Percentiles rank a stretch among this genome's conserved stretches.
phyloP scores from a whole-genome alignment of 2,888 invertebrate species.

The Drosophila macrospina region DNA sequence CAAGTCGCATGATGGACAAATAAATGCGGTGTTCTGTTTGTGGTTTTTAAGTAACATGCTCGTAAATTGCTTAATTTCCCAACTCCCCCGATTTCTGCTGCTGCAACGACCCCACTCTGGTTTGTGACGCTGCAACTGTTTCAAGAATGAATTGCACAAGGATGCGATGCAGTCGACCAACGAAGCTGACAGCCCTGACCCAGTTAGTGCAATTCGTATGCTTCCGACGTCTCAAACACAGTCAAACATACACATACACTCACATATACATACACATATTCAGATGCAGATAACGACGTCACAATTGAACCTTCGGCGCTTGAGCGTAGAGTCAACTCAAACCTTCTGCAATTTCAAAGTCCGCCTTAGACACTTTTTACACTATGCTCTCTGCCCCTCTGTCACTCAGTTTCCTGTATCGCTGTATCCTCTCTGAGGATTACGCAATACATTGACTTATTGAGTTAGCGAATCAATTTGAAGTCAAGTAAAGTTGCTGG shows the following conservation, averaged over 20 bases:
- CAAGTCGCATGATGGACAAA: not conserved
- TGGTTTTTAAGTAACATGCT: conserved; percentile 5
- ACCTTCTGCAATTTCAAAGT: not conserved
- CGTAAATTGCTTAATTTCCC: conserved; percentile 9
- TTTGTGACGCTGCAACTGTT: conserved; percentile 34
- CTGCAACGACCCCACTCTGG: no score
- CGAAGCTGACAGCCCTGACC: conserved; percentile 68
- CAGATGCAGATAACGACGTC: conserved; percentile 53
- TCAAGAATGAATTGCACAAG: conserved; percentile 26
- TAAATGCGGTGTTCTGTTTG: conserved; percentile 14
- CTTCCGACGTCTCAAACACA: conserved; percentile 28
- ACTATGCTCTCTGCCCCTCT: no score
- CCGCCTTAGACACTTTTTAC: conserved; percentile 11
- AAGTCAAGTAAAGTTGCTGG: conserved; percentile 1
- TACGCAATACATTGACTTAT: conserved; percentile 45
- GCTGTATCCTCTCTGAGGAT: conserved; percentile 17
- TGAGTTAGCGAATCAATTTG: conserved; percentile 43
- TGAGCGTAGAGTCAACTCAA: conserved; percentile 41
- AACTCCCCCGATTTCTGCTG: not conserved
- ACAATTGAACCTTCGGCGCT: conserved; percentile 52
- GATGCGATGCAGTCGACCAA: conserved; percentile 36
- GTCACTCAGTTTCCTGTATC: not conserved
- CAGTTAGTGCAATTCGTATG: conserved; percentile 60
- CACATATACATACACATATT: conserved; percentile 3
- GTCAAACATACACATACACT: conserved; percentile 8